These are phyloP conservation scores for Molorchus minor DNA, from an alignment of 2,888 invertebrate species.

Conservation along the genomic window DNA sequence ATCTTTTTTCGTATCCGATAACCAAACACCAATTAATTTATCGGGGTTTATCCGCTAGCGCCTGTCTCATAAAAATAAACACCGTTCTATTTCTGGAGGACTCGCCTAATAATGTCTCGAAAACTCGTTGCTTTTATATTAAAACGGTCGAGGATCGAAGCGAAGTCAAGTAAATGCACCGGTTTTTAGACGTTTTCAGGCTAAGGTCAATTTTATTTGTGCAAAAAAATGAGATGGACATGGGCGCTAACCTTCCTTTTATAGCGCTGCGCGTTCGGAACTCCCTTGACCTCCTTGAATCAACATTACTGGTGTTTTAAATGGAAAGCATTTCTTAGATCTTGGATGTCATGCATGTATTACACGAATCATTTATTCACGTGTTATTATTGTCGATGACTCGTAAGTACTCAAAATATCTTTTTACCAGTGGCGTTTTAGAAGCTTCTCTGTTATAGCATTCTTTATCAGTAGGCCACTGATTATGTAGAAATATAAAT, in stretches of 20 bases:
- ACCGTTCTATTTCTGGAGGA: conserved; percentile 19
- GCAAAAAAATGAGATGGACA: conserved; percentile 13
- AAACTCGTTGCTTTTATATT: conserved; percentile 3
- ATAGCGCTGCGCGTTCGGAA: conserved; percentile 7
- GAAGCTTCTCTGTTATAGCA: no score
- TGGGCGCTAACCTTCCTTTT: conserved; percentile 22
- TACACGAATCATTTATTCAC: background rate
- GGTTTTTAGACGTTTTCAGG: conserved; percentile 15
- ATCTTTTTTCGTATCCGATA: no score
- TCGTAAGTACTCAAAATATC: no score
- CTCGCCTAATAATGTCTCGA: conserved; percentile 11
- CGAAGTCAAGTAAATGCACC: background rate
- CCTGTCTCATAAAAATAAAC: conserved; percentile 20
- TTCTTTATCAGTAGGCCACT: no score
- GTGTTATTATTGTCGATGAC: background rate
- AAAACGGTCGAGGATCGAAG: background rate
- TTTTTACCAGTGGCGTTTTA: no score
- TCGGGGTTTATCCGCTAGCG: conserved; percentile 15
- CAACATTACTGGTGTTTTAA: no score
- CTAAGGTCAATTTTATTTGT: conserved; percentile 27
- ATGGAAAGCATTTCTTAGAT: no score
- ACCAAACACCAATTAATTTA: conserved; percentile 16
- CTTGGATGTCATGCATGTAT: conserved; percentile 3
- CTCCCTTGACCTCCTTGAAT: conserved; percentile 24
- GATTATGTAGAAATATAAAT: no score